Conservation (phyloP, 1,140 invertebrate genomes). For the Armadillidium nasatum region DNA sequence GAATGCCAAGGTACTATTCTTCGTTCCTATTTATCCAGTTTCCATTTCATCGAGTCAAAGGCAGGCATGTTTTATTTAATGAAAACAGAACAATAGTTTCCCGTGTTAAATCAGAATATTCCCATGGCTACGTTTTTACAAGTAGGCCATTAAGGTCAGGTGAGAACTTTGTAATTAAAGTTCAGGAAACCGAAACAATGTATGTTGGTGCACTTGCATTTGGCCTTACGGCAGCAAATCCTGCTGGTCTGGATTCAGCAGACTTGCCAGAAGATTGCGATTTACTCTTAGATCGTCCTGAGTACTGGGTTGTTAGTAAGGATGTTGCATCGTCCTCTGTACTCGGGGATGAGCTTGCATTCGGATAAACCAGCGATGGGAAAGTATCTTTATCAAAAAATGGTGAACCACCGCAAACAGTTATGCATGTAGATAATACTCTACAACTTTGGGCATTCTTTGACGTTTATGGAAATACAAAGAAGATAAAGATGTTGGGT, state of each 20-base stretch:
- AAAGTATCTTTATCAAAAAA: slow-evolving; percentile 87
- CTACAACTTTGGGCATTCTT: slow-evolving; percentile 88
- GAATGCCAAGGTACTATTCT: no score
- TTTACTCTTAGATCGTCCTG: slow-evolving; percentile 81
- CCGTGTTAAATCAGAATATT: slow-evolving; percentile 77
- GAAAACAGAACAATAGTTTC: slow-evolving; percentile 73
- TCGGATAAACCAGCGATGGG: slow-evolving; percentile 50
- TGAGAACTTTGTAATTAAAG: slow-evolving; percentile 75
- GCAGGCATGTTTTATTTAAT: slow-evolving; percentile 76
- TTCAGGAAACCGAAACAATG: slow-evolving; percentile 74
- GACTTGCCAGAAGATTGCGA: slow-evolving; percentile 91
- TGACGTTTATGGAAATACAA: slow-evolving; percentile 90
- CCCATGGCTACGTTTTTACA: slow-evolving; percentile 91
- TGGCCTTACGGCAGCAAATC: slow-evolving; percentile 90
- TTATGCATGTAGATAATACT: slow-evolving; percentile 92
- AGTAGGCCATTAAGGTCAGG: slow-evolving; percentile 73
- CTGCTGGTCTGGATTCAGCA: slow-evolving; percentile 61
- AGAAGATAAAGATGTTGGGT: slow-evolving; percentile 58
- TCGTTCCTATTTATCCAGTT: background rate
- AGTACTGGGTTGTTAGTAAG: slow-evolving; percentile 95
- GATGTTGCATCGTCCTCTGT: slow-evolving; percentile 79
- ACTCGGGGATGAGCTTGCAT: slow-evolving; percentile 74
- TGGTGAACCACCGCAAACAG: slow-evolving; percentile 67
- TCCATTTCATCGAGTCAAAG: slow-evolving; percentile 58
- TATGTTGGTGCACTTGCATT: slow-evolving; percentile 84